Evolutionary conservation across 2,113 vertebrate species (phyloP).

Genomic region (Macrotis lagotis): DNA sequence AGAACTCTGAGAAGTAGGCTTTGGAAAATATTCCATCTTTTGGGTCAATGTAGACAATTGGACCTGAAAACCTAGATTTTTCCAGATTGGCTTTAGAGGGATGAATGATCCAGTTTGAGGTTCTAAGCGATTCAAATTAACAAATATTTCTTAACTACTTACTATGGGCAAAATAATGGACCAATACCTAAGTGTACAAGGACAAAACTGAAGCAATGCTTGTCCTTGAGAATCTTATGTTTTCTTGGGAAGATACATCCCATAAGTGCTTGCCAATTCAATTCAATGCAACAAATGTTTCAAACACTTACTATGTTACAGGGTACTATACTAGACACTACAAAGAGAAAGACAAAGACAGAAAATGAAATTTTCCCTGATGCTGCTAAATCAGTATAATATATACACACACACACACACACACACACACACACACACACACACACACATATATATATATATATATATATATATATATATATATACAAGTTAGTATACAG

Average conservation of each 20-base stretch:
- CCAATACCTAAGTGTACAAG: neutral
- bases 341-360: neutral
- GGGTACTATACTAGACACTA: neutral
- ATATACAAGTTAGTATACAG: neutral
- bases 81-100: neutral
- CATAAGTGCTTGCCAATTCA: neutral
- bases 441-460: no score
- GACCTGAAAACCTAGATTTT: neutral
- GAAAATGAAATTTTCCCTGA: neutral
- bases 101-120: neutral
- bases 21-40: neutral
- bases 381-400: neutral
- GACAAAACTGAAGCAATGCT: neutral
- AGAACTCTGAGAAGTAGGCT: accelerated
- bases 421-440: no score
- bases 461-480: no score
- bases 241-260: neutral
- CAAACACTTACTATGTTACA: neutral
- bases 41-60: neutral
- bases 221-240: neutral
- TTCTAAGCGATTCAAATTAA: neutral
- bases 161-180: neutral
- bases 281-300: neutral
- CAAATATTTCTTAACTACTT: neutral
- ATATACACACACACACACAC: no score